A percentile compares a stretch with the other conserved stretches of the same genome.
phyloP scores from a whole-genome alignment of 2,797 vertebrate species.

The Xerus rutilus region DNA sequence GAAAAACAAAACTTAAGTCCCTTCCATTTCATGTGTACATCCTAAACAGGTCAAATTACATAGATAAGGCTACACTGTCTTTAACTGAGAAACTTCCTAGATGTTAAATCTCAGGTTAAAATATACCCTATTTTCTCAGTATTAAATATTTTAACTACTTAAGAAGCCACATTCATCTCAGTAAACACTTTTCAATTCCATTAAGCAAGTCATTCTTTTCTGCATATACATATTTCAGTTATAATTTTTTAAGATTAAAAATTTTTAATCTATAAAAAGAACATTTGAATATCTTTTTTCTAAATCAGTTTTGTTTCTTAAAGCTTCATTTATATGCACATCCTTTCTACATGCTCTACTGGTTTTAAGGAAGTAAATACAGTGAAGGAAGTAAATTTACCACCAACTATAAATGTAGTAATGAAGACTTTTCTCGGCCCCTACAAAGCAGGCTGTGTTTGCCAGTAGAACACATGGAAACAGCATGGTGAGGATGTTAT shows the following conservation, averaged over 20 bases:
- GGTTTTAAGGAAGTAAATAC: constrained; percentile 87
- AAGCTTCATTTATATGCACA: constrained; percentile 78
- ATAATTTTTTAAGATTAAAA: constrained; percentile 63
- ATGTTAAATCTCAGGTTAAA: constrained; percentile 34
- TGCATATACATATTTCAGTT: constrained; percentile 17
- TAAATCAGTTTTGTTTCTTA: constrained; percentile 71
- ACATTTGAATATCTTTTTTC: constrained; percentile 76
- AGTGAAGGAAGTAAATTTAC: constrained; percentile 74
- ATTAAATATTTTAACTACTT: background rate
- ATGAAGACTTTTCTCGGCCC: constrained; percentile 56
- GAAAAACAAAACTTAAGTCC: constrained; percentile 14
- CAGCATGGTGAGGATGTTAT: background rate
- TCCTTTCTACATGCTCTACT: constrained; percentile 77
- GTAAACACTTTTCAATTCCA: constrained; percentile 51
- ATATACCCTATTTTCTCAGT: constrained; percentile 9
- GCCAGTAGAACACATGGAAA: constrained; percentile 23
- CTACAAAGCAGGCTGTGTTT: constrained; percentile 58
- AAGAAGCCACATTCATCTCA: background rate
- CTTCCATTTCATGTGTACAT: background rate
- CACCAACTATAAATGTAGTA: constrained; percentile 70
- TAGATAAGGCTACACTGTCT: background rate
- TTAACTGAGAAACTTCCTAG: constrained; percentile 15
- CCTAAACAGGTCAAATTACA: constrained; percentile 28
- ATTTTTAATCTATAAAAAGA: constrained; percentile 81
- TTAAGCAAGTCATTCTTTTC: constrained; percentile 54